Percentiles rank a stretch among this genome's conserved stretches.
Evolutionary conservation across 2,113 vertebrate species (phyloP).

Genomic region (Silurus meridionalis): DNA sequence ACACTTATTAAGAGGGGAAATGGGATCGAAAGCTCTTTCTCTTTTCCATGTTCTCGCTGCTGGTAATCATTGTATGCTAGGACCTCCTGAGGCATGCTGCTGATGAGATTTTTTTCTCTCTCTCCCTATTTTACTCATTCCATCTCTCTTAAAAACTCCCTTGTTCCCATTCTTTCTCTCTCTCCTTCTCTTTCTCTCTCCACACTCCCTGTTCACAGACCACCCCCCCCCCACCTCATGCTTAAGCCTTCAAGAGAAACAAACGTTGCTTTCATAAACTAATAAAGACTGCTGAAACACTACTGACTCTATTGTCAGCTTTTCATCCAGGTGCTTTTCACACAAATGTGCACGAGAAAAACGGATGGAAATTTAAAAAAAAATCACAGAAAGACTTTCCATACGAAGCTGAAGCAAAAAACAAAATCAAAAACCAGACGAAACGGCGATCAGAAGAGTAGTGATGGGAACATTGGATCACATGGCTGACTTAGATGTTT

Average conservation of each 20-base stretch:
- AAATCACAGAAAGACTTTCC: neutral
- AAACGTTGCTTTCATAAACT: constrained; percentile 5
- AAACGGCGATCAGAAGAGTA: neutral
- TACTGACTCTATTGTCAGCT: neutral
- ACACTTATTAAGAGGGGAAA: constrained; percentile 44
- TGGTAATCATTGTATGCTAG: constrained; percentile 44
- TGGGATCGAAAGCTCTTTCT: constrained; percentile 35
- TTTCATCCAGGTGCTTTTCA: neutral
- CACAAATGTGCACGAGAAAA: neutral
- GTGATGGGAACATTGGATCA: too few relatives aligned
- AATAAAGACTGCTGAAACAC: neutral
- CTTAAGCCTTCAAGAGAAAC: constrained; percentile 14
- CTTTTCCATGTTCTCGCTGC: constrained; percentile 30
- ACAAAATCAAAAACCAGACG: neutral
- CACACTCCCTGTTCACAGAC: neutral
- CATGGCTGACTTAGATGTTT: too few relatives aligned
- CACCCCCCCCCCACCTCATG: neutral
- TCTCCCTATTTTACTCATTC: constrained; percentile 34
- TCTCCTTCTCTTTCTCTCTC: neutral
- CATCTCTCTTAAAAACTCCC: neutral
- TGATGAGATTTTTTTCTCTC: constrained; percentile 53
- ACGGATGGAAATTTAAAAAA: neutral
- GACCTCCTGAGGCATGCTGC: constrained; percentile 50
- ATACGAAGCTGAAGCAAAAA: neutral
- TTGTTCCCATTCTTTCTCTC: neutral